Evolutionary conservation across 2,797 vertebrate species (phyloP).

Genomic region (Salmo trutta): DNA sequence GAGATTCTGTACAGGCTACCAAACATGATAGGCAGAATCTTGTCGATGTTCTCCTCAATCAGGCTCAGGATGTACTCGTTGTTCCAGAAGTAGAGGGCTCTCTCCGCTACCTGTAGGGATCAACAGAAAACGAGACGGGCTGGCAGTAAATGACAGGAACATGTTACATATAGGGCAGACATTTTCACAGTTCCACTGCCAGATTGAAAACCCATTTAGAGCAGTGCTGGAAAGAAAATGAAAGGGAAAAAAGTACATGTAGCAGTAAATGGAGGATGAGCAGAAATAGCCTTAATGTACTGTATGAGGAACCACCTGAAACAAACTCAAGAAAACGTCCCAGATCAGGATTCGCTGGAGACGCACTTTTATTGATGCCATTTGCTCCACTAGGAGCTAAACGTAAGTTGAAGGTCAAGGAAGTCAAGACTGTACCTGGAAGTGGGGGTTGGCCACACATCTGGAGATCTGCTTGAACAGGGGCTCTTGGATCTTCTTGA

Average conservation of each 20-base stretch:
- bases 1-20: slow-evolving; percentile 96
- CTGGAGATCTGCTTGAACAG: slow-evolving; percentile 96
- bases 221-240: background rate
- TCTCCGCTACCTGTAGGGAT: slow-evolving; percentile 88
- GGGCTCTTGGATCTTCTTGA: slow-evolving; percentile 96
- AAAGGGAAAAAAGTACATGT: background rate
- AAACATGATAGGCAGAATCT: slow-evolving; percentile 96
- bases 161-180: background rate
- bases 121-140: background rate
- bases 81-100: slow-evolving; percentile 98
- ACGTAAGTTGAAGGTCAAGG: background rate
- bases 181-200: background rate
- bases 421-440: slow-evolving; percentile 82
- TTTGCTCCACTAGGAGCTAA: background rate
- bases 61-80: slow-evolving; percentile 98
- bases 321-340: background rate
- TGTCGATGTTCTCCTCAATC: slow-evolving; percentile 97
- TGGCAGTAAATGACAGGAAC: background rate
- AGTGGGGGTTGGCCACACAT: slow-evolving; percentile 96
- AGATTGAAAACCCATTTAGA: slow-evolving; percentile 5
- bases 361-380: background rate
- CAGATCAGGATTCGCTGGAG: background rate
- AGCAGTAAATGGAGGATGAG: too few species aligned
- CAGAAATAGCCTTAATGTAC: background rate
- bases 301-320: background rate